phyloP scores from a whole-genome alignment of 2,113 vertebrate species.

The Choloepus hoffmanni region DNA sequence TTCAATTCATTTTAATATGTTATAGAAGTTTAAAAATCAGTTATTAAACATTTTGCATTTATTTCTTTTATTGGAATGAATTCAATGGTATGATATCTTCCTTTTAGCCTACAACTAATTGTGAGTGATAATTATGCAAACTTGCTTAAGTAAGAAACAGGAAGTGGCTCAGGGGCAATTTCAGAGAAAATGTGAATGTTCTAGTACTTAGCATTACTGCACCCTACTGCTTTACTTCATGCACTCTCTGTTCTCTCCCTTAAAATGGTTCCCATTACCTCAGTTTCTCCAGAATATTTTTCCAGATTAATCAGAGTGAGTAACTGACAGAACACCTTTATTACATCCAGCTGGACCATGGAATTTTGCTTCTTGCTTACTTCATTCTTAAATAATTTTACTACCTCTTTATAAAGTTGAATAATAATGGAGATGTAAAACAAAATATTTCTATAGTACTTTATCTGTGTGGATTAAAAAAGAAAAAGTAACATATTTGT shows the following conservation, averaged over 20 bases:
- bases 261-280: background rate
- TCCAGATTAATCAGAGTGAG: background rate
- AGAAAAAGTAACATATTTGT: background rate
- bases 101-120: background rate
- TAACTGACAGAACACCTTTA: background rate
- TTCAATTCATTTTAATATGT: background rate
- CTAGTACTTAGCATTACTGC: background rate
- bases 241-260: background rate
- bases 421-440: background rate
- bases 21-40: background rate
- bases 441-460: background rate
- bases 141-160: background rate
- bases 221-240: background rate
- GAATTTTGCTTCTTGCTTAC: background rate
- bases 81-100: background rate
- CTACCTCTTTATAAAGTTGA: background rate
- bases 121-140: background rate
- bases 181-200: background rate
- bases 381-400: background rate
- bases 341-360: background rate
- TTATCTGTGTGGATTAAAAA: background rate
- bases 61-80: background rate
- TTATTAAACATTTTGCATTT: background rate
- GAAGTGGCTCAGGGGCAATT: background rate
- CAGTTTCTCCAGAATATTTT: background rate